These are phyloP conservation scores for Cetonia aurata DNA, from an alignment of 2,888 invertebrate species.

Conservation along the genomic window DNA sequence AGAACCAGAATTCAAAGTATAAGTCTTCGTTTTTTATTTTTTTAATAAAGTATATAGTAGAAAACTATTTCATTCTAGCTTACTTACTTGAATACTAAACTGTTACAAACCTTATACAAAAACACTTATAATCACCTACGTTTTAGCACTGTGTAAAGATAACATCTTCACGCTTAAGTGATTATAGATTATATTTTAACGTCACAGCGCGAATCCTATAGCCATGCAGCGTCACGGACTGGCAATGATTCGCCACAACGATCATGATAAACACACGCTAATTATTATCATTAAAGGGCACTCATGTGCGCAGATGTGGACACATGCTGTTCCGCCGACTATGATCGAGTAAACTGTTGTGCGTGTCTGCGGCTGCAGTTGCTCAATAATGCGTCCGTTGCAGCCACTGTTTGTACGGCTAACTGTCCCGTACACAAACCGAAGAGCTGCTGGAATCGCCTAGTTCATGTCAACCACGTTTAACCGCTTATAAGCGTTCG, in stretches of 20 bases:
- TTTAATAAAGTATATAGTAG: too few species aligned
- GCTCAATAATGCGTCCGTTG: slow-evolving; percentile 25
- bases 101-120: too few species aligned
- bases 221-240: not conserved
- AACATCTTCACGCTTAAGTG: too few species aligned
- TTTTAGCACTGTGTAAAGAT: too few species aligned
- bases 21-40: too few species aligned
- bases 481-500: slow-evolving; percentile 7
- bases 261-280: slow-evolving; percentile 32
- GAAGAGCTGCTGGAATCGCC: not conserved
- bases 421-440: not conserved
- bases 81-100: too few species aligned
- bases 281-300: slow-evolving; percentile 36
- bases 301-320: slow-evolving; percentile 30
- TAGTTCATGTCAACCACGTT: not conserved
- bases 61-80: too few species aligned
- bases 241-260: slow-evolving; percentile 26
- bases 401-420: not conserved
- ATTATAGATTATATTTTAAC: slow-evolving; percentile 4
- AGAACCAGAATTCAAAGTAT: too few species aligned
- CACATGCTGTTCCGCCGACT: slow-evolving; percentile 31
- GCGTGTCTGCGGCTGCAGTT: slow-evolving; percentile 11
- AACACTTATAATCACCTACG: too few species aligned
- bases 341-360: slow-evolving; percentile 27
- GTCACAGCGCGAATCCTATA: not conserved